Evolutionary conservation across 2,797 vertebrate genomes (phyloP), one percentile per base, ranked within the genome.

Genomic region (Myotis planiceps): DNA sequence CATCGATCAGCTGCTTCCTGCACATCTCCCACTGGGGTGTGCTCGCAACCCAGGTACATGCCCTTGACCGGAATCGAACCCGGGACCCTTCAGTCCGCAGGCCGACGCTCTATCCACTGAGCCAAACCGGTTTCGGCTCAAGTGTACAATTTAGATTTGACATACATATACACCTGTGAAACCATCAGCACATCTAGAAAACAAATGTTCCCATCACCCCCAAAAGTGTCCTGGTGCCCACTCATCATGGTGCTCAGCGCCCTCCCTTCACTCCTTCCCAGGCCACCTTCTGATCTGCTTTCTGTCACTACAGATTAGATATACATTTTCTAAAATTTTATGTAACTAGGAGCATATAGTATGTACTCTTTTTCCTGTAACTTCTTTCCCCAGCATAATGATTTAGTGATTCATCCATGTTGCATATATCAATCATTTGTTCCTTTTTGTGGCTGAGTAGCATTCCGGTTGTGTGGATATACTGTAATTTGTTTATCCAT

Each of bases 321-420:
- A 86, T 25, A 25, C n/a, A n/a, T 93, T 93, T 96, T 81, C 63
- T 92, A 89, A 45, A 83, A 79, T 82, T 74, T 87, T 55, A 72
- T 45, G 21, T 60, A 83, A 68, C 47, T 74, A 23, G 32, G 82
- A 69, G 6, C 29, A 45, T 89, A 10, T 19, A 66, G 16, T 76
- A 42, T 66, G 1, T 39, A 63, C 9, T 58, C 4, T 58, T 76
- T 47, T 42, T 65, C 23, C 34, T 68, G 1, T 42, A 68, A 72
- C 14, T 79, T 79, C 29, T 95, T 92, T 88, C 32, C 51, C 16
- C 8, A 32, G 23, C 65, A 8, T 72, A 63, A 53, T 88, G 68
- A 53, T 76, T 60, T 78, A 65, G 80, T 72, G 55, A 34, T 72
- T 91, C 15, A 16, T 23, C n/a, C 18, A 6, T 49, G 32, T 65